phyloP scores from a whole-genome alignment of 2,797 vertebrate species.

The Atherinosoma microstoma region DNA sequence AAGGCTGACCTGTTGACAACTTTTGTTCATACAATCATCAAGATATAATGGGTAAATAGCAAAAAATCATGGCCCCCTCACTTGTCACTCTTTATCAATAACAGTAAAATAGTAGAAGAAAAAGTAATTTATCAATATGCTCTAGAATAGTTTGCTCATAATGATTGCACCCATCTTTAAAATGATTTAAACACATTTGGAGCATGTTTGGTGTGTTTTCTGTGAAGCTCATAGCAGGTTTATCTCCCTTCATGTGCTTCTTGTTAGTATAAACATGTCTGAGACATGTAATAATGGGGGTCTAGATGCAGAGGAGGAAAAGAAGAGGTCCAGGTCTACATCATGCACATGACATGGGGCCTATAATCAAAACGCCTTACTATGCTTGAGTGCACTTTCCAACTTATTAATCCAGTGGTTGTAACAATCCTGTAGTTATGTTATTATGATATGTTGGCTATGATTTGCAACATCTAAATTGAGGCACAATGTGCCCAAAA shows the following conservation, averaged over 20 bases:
- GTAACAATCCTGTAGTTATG: background rate
- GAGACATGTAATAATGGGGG: background rate
- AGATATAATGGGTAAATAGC: too few species aligned
- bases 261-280: background rate
- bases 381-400: background rate
- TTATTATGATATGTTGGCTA: background rate
- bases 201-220: background rate
- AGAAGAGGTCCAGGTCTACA: background rate
- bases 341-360: background rate
- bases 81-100: background rate
- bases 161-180: too few species aligned
- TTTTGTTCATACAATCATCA: too few species aligned
- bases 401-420: background rate
- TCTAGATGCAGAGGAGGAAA: background rate
- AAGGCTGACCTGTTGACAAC: background rate
- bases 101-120: too few species aligned
- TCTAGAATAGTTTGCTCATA: too few species aligned
- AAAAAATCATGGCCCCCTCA: too few species aligned
- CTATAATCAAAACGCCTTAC: conserved; percentile 10
- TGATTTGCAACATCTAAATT: background rate
- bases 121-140: too few species aligned
- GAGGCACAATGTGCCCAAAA: background rate
- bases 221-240: background rate
- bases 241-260: background rate
- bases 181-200: conserved; percentile 3